Conservation (phyloP, 2,888 invertebrate species). For the Heliconius ismenius region DNA sequence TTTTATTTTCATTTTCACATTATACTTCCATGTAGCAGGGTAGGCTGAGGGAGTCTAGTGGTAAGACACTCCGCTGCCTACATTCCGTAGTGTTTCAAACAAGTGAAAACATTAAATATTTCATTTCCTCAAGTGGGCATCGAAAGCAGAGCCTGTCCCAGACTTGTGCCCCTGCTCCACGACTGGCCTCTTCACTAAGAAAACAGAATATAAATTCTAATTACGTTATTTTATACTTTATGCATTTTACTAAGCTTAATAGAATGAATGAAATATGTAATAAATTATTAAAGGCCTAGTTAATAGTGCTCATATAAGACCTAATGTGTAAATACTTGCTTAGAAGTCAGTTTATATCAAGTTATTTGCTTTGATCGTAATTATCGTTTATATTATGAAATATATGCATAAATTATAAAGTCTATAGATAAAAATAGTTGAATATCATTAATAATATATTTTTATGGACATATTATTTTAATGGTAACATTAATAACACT, state of each 20-base stretch:
- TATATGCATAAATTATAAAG: not conserved
- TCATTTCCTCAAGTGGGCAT: too few relatives aligned
- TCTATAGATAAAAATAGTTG: not conserved
- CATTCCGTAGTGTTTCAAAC: not conserved
- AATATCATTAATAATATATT: not conserved
- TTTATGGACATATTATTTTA: too few relatives aligned
- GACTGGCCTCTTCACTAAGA: not conserved
- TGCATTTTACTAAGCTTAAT: not conserved
- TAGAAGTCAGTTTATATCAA: constrained; percentile 4
- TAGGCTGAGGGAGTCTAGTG: not conserved
- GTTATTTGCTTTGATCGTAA: not conserved
- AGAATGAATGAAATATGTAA: not conserved
- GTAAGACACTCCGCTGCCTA: not conserved
- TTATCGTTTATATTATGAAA: constrained; percentile 13
- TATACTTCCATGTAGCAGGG: too few relatives aligned
- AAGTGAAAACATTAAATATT: too few relatives aligned
- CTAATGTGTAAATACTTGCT: constrained; percentile 20
- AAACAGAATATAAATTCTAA: constrained; percentile 1
- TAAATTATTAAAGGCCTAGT: constrained; percentile 22
- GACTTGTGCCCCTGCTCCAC: not conserved
- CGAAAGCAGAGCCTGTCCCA: too few relatives aligned
- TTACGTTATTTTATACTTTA: not conserved
- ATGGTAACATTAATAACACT: too few relatives aligned
- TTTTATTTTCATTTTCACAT: too few relatives aligned
- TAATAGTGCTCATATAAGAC: constrained; percentile 21